Conservation (phyloP, 2,797 vertebrate genomes). For the Rhinichthys osculus region DNA sequence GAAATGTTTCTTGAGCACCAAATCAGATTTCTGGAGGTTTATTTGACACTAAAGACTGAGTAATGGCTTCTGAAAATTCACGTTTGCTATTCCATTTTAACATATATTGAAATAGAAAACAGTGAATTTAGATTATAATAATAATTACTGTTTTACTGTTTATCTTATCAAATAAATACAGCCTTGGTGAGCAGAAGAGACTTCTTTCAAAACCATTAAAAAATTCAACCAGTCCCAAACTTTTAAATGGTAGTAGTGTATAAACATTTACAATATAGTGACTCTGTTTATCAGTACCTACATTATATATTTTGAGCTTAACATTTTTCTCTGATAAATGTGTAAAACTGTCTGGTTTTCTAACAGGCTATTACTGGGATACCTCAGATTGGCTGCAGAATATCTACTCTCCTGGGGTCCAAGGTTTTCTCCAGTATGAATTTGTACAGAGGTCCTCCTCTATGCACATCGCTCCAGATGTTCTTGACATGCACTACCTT, state of each 20-base stretch:
- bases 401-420: constrained; percentile 82
- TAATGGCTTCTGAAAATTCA: neutral
- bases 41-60: neutral
- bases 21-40: neutral
- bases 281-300: neutral
- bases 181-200: neutral
- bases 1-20: neutral
- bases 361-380: constrained; percentile 87
- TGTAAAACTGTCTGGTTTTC: neutral
- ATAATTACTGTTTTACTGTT: neutral
- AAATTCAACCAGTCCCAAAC: neutral
- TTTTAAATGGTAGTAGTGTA: neutral
- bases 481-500: constrained; percentile 83
- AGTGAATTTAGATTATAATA: neutral
- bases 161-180: neutral
- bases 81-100: neutral
- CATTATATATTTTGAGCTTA: neutral
- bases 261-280: neutral
- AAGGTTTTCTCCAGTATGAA: constrained; percentile 83
- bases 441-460: constrained; percentile 79
- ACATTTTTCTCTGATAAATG: neutral
- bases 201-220: neutral
- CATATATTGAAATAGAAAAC: neutral
- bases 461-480: constrained; percentile 69
- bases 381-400: constrained; percentile 89